Evolutionary conservation across 1,140 invertebrate genomes (phyloP), one percentile per base, ranked within the genome.

Genomic region (Aphidius gifuensis): DNA sequence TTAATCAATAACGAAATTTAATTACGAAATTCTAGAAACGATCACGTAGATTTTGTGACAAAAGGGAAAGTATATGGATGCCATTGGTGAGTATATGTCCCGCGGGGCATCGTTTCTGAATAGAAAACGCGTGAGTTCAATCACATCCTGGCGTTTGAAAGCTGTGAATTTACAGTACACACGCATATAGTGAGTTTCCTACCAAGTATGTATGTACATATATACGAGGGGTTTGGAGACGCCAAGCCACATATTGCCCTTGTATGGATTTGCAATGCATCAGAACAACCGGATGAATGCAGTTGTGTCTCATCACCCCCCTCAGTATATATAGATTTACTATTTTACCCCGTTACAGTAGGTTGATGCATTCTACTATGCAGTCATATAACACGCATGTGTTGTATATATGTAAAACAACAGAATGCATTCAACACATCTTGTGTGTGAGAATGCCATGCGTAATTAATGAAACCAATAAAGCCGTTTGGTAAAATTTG

Each of bases 401-500:
- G 23, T 32, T 59, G 32, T 42, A 38, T n/a, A 59, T 42, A 49
- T 45, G 44, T 45, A 59, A 47, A 9, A 46, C 47, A 63, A 50
- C 56, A 63, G 56, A 55, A 53, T 59, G 58, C 48, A 21, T 51
- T 11, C 50, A 44, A 39, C 42, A 55, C 46, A n/a, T 40, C 40
- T 45, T 42, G 43, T 45, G 50, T 62, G 66, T 50, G 56, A 62
- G 68, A 70, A 61, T 74, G 72, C 23, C 72, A 76, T 77, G 75
- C 72, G 75, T 78, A 78, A 79, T 78, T 78, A 78, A 79, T 78
- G 74, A 77, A 79, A 78, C 76, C 74, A 79, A 79, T 79, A 77
- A 77, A 74, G 66, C 71, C 70, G 68, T 68, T 68, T 65, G 68
- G 65, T 65, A 63, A 71, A 74, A 75, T 80, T 77, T 75, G 75